These are phyloP conservation scores for Xestia rhomboidea DNA, from an alignment of 2,888 invertebrate genomes.

Conservation along the genomic window DNA sequence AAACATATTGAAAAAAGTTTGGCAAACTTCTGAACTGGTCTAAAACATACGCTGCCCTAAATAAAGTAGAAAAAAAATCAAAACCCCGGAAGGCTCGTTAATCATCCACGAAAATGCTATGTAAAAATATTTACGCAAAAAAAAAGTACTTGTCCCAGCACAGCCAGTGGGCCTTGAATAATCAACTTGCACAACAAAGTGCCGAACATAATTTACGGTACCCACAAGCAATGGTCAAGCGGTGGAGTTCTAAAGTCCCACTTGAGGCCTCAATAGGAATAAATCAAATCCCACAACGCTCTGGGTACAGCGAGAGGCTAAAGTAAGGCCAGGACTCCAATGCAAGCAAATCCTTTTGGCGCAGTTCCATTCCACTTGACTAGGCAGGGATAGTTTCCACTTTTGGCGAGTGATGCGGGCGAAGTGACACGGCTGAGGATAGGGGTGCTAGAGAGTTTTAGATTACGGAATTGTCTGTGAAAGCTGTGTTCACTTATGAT, in stretches of 20 bases:
- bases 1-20: slow-evolving; percentile 15
- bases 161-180: slow-evolving; percentile 60
- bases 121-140: slow-evolving; percentile 52
- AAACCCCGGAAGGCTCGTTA: slow-evolving; percentile 45
- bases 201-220: slow-evolving; percentile 72
- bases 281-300: slow-evolving; percentile 81
- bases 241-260: slow-evolving; percentile 78
- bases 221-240: slow-evolving; percentile 73
- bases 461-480: slow-evolving; percentile 3
- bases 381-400: slow-evolving; percentile 51
- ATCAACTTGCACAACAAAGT: slow-evolving; percentile 70
- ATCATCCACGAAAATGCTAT: slow-evolving; percentile 35
- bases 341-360: slow-evolving; percentile 58
- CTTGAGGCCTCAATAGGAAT: slow-evolving; percentile 78
- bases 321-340: slow-evolving; percentile 56
- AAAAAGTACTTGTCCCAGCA: slow-evolving; percentile 43
- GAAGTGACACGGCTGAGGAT: slow-evolving; percentile 22
- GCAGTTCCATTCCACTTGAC: slow-evolving; percentile 61
- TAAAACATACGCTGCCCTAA: slow-evolving; percentile 14
- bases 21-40: slow-evolving; percentile 4
- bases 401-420: slow-evolving; percentile 49
- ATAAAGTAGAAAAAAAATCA: slow-evolving; percentile 21
- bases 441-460: slow-evolving; percentile 26
- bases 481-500: background rate
- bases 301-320: slow-evolving; percentile 68